phyloP scores from a whole-genome alignment of 2,888 invertebrate species.

The Drosophila mettleri region DNA sequence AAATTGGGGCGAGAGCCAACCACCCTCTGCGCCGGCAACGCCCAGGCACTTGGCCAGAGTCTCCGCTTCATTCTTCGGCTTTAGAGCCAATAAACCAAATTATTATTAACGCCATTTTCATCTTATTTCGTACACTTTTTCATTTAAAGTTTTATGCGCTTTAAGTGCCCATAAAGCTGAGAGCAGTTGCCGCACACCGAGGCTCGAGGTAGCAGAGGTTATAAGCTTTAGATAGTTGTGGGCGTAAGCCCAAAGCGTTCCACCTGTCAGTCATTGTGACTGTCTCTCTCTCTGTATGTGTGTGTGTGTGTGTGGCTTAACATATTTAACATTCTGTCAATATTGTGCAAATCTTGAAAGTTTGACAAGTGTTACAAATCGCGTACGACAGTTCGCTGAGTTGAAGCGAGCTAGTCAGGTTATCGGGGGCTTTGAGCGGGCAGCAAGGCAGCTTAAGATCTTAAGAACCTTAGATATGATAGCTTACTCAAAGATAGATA shows the following conservation, averaged over 20 bases:
- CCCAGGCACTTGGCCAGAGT: slow-evolving; percentile 68
- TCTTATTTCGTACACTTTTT: slow-evolving; percentile 58
- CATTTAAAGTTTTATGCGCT: slow-evolving; percentile 76
- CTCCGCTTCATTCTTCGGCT: slow-evolving; percentile 81
- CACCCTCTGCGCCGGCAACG: slow-evolving; percentile 39
- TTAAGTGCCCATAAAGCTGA: slow-evolving; percentile 56
- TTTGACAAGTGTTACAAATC: slow-evolving; percentile 79
- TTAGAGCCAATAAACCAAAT: slow-evolving; percentile 84
- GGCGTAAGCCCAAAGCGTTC: slow-evolving; percentile 22
- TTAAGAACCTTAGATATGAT: slow-evolving; percentile 40
- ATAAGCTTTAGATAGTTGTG: slow-evolving; percentile 27
- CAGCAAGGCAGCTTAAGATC: slow-evolving; percentile 54
- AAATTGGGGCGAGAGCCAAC: slow-evolving; percentile 13
- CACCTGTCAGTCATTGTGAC: slow-evolving; percentile 44
- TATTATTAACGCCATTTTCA: slow-evolving; percentile 83
- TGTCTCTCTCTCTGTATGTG: slow-evolving; percentile 10
- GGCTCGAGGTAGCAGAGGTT: neutral
- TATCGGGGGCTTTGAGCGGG: slow-evolving; percentile 28
- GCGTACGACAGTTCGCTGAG: slow-evolving; percentile 36
- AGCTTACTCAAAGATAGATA: slow-evolving; percentile 3
- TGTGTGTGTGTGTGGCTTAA: slow-evolving; percentile 50
- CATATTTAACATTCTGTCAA: slow-evolving; percentile 64
- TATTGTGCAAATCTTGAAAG: slow-evolving; percentile 66
- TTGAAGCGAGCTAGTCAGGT: neutral
- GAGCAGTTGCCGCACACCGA: neutral